These are phyloP conservation scores for Pterostichus madidus DNA, from an alignment of 2,888 invertebrate genomes.

Conservation along the genomic window DNA sequence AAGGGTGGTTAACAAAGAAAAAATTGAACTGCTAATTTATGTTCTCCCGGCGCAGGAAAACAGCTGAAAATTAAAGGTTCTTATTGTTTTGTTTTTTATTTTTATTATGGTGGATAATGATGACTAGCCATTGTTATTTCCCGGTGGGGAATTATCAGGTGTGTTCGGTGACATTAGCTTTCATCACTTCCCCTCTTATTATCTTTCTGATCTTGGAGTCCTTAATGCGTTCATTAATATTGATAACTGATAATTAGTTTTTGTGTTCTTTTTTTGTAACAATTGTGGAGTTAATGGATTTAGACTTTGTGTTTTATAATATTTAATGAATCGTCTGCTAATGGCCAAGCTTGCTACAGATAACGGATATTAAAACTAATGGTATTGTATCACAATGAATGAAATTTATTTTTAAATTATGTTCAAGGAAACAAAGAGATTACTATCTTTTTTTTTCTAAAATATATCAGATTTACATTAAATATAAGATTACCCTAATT, in stretches of 20 bases:
- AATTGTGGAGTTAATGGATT: conserved; percentile 43
- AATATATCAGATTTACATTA: too few species aligned
- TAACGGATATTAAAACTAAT: conserved; percentile 32
- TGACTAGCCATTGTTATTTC: conserved; percentile 16
- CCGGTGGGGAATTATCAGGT: background rate
- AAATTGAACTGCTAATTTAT: conserved; percentile 66
- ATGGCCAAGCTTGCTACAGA: conserved; percentile 7
- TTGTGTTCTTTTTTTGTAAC: conserved; percentile 52
- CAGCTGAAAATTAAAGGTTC: conserved; percentile 58
- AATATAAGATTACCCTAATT: too few species aligned
- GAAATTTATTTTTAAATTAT: conserved; percentile 8
- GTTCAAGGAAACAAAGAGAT: background rate
- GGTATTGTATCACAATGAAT: background rate
- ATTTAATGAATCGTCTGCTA: conserved; percentile 9
- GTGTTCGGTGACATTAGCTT: conserved; percentile 23
- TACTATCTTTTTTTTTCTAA: too few species aligned
- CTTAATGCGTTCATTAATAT: conserved; percentile 64
- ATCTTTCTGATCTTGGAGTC: conserved; percentile 48
- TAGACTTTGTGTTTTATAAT: conserved; percentile 19
- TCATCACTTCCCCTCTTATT: conserved; percentile 30
- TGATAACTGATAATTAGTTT: conserved; percentile 62
- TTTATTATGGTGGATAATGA: conserved; percentile 21
- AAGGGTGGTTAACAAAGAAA: conserved; percentile 65
- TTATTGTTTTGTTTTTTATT: conserved; percentile 54
- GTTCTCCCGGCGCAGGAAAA: conserved; percentile 35